These are phyloP conservation scores for Cinara cedri DNA, from an alignment of 2,888 invertebrate genomes.

Conservation along the genomic window DNA sequence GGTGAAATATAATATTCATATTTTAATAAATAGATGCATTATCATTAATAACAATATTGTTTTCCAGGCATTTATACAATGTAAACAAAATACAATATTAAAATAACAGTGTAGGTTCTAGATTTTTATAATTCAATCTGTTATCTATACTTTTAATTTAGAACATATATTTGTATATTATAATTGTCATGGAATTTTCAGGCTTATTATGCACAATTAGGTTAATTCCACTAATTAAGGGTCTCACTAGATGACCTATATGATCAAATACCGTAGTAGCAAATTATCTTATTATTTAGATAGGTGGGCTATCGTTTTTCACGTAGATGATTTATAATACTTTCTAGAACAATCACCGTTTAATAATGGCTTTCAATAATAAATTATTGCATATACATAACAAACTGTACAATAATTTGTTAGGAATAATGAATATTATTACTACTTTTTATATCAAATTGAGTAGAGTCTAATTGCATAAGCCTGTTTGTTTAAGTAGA, in stretches of 20 bases:
- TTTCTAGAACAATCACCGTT: not conserved
- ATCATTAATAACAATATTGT: not conserved
- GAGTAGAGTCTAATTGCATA: not conserved
- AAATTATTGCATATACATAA: not conserved
- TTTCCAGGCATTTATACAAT: not conserved
- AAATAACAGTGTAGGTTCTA: not conserved
- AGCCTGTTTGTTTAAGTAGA: constrained; percentile 18
- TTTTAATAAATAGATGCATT: not conserved
- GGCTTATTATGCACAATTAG: not conserved
- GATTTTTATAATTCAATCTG: not conserved
- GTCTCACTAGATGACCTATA: not conserved
- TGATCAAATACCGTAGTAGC: no score
- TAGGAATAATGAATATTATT: not conserved
- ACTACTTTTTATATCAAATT: not conserved
- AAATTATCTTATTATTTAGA: no score
- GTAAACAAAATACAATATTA: not conserved
- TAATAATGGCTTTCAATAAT: constrained; percentile 9
- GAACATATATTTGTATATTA: not conserved
- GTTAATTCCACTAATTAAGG: not conserved
- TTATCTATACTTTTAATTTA: not conserved
- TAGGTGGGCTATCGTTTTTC: no score
- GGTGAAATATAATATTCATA: constrained; percentile 15
- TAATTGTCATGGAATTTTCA: constrained; percentile 12
- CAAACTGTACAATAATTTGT: not conserved
- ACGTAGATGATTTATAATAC: no score